Evolutionary conservation across 2,888 invertebrate species (phyloP).

Genomic region (Girardia tigrina): DNA sequence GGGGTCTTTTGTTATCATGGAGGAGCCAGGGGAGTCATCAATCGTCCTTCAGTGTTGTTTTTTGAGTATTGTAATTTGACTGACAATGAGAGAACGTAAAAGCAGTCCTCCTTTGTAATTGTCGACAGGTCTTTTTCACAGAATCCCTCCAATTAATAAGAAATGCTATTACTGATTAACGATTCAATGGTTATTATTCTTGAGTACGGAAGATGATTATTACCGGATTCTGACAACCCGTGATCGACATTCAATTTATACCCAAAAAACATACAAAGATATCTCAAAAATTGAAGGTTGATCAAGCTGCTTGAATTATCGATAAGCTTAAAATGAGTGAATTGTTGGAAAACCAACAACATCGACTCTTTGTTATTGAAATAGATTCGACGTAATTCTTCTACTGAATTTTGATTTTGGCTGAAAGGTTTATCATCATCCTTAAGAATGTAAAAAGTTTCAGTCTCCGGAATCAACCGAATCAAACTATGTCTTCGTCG

Average conservation of each 20-base stretch:
- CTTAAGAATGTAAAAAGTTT: background rate
- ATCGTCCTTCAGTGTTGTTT: too few species aligned
- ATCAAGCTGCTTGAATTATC: background rate
- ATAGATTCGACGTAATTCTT: background rate
- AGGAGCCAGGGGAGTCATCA: too few species aligned
- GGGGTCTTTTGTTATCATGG: too few species aligned
- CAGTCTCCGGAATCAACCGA: background rate
- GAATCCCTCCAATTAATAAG: background rate
- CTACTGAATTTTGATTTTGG: background rate
- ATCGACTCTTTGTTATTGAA: background rate
- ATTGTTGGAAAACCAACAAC: background rate
- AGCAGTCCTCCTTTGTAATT: too few species aligned
- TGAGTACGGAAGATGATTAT: background rate
- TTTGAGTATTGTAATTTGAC: too few species aligned
- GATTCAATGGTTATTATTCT: background rate
- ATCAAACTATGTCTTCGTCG: too few species aligned
- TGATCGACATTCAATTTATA: background rate
- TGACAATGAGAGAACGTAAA: too few species aligned
- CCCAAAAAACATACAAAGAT: background rate
- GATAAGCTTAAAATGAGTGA: background rate
- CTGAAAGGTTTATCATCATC: background rate
- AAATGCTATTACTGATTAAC: background rate
- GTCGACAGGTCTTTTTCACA: too few species aligned
- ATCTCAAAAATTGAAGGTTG: background rate
- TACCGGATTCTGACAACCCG: too few species aligned